phyloP scores from a whole-genome alignment of 2,888 invertebrate species.

The Drosophila mercatorum region DNA sequence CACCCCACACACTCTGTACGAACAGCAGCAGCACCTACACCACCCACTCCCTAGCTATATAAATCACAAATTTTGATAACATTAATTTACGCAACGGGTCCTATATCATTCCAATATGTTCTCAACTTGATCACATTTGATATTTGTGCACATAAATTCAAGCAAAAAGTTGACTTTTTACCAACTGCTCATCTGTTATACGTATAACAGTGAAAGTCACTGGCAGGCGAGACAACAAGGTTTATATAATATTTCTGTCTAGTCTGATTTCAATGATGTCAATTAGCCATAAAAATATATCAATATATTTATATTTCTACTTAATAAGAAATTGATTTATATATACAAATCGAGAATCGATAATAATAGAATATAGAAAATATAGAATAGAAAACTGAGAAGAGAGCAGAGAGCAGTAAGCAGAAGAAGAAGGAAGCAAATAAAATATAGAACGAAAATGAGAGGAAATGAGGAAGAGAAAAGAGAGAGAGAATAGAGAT shows the following conservation, averaged over 20 bases:
- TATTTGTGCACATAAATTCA: slow-evolving; percentile 41
- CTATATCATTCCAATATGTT: slow-evolving; percentile 71
- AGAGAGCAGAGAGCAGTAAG: no score
- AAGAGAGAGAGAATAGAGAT: no score
- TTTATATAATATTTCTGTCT: neutral
- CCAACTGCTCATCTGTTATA: neutral
- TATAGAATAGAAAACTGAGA: no score
- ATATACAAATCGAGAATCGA: no score
- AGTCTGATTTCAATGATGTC: neutral
- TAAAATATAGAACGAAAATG: no score
- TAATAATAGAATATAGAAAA: no score
- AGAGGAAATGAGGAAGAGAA: no score
- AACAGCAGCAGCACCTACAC: neutral
- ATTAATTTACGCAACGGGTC: slow-evolving; percentile 59
- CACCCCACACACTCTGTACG: slow-evolving; percentile 11
- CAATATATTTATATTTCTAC: neutral
- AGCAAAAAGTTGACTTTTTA: slow-evolving; percentile 21
- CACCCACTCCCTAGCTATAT: slow-evolving; percentile 24
- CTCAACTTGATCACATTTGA: slow-evolving; percentile 50
- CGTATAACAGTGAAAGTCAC: neutral
- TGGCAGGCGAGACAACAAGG: neutral
- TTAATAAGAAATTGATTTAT: no score
- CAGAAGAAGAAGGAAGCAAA: no score
- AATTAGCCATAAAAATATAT: neutral
- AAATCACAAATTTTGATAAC: slow-evolving; percentile 67